A percentile compares a stretch with the other conserved stretches of the same genome.
Conservation (phyloP, 2,888 invertebrate genomes). For the Brachypalpus laphriformis region DNA sequence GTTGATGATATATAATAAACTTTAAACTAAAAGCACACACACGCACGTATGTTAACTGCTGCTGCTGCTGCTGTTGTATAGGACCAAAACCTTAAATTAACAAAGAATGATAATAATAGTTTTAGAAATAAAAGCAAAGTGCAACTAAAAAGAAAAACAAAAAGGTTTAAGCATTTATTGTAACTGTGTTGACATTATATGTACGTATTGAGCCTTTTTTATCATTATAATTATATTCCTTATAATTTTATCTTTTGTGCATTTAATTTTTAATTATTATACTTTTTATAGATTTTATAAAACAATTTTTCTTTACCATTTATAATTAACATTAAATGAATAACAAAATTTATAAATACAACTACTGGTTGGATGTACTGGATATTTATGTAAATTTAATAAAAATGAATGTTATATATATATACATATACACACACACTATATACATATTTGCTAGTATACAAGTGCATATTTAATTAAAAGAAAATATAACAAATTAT, state of each 20-base stretch:
- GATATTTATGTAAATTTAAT: constrained; percentile 58
- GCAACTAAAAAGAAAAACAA: constrained; percentile 48
- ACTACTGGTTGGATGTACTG: constrained; percentile 54
- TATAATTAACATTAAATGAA: background rate
- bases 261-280: constrained; percentile 7
- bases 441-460: constrained; percentile 43
- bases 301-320: background rate
- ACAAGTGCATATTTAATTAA: constrained; percentile 47
- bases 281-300: constrained; percentile 40
- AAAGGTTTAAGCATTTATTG: constrained; percentile 50
- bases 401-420: constrained; percentile 41
- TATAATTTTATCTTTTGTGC: background rate
- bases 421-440: constrained; percentile 20
- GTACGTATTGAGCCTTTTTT: constrained; percentile 26
- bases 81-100: constrained; percentile 56
- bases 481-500: background rate
- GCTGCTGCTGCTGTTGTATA: constrained; percentile 16
- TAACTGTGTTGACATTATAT: constrained; percentile 34
- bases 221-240: constrained; percentile 27
- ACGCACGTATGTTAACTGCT: constrained; percentile 4
- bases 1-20: constrained; percentile 78
- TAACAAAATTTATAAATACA: constrained; percentile 34
- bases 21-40: constrained; percentile 2
- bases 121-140: constrained; percentile 56
- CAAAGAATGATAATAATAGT: constrained; percentile 69